A percentile compares a stretch with the other conserved stretches of the same genome.
Evolutionary conservation across 2,888 invertebrate species (phyloP).

Genomic region (Andrena trimmerana): DNA sequence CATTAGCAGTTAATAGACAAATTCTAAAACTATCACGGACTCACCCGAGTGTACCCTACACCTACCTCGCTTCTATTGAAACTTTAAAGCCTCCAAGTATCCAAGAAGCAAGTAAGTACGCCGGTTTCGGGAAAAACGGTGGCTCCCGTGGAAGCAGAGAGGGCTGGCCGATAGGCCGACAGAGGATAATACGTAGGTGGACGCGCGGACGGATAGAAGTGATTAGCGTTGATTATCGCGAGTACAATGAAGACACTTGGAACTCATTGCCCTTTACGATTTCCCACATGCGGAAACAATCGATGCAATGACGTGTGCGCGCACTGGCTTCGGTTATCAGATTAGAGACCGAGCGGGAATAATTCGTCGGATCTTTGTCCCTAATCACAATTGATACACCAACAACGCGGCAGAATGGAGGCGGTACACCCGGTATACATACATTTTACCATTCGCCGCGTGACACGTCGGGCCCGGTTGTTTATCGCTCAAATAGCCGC

Average conservation of each 20-base stretch:
- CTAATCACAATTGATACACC: constrained; percentile 77
- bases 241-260: constrained; percentile 72
- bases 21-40: no score
- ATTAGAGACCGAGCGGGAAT: constrained; percentile 75
- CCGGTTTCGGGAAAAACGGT: background rate
- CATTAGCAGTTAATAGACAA: no score
- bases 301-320: constrained; percentile 75
- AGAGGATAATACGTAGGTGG: background rate
- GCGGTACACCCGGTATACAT: constrained; percentile 74
- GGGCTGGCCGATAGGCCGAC: background rate
- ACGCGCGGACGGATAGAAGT: constrained; percentile 45
- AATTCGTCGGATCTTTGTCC: constrained; percentile 77
- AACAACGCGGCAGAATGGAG: constrained; percentile 73
- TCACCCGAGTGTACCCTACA: no score
- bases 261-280: constrained; percentile 74
- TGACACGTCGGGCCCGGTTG: constrained; percentile 73
- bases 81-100: no score
- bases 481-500: constrained; percentile 76
- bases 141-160: background rate
- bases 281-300: constrained; percentile 74
- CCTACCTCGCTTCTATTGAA: no score
- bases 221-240: constrained; percentile 70
- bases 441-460: constrained; percentile 75
- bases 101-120: background rate
- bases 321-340: constrained; percentile 70